phyloP scores from a whole-genome alignment of 2,888 invertebrate species.

The Microplitis manilae region DNA sequence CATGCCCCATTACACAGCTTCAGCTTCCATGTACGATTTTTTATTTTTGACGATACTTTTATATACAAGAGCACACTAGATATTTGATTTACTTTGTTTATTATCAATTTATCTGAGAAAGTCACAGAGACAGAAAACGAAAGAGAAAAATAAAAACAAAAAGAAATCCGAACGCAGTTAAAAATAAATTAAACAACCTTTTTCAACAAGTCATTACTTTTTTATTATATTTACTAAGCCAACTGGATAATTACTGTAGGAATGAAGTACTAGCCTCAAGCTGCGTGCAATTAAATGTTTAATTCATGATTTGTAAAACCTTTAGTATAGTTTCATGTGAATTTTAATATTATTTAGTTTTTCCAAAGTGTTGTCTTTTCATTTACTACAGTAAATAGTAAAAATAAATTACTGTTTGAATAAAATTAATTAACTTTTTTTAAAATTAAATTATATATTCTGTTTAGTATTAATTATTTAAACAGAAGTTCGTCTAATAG shows the following conservation, averaged over 20 bases:
- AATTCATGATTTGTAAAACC: background rate
- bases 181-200: slow-evolving; percentile 44
- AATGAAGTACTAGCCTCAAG: background rate
- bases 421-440: background rate
- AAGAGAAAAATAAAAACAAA: slow-evolving; percentile 13
- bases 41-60: slow-evolving; percentile 3
- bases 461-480: background rate
- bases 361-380: slow-evolving; percentile 30
- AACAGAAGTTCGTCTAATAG: no score
- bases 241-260: slow-evolving; percentile 41
- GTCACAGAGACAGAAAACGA: no score
- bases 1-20: slow-evolving; percentile 48
- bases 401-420: background rate
- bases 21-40: slow-evolving; percentile 19
- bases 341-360: no score
- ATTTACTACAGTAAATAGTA: background rate
- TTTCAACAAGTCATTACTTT: slow-evolving; percentile 32
- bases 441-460: background rate
- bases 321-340: background rate
- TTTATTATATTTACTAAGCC: background rate
- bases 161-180: slow-evolving; percentile 40
- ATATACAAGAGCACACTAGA: background rate
- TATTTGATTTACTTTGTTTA: background rate
- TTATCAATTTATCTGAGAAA: background rate
- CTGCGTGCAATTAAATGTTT: background rate